A percentile compares a stretch with the other conserved stretches of the same genome.
These are phyloP conservation scores for Drosophila bunnanda DNA, from an alignment of 2,888 invertebrate genomes.

Conservation along the genomic window DNA sequence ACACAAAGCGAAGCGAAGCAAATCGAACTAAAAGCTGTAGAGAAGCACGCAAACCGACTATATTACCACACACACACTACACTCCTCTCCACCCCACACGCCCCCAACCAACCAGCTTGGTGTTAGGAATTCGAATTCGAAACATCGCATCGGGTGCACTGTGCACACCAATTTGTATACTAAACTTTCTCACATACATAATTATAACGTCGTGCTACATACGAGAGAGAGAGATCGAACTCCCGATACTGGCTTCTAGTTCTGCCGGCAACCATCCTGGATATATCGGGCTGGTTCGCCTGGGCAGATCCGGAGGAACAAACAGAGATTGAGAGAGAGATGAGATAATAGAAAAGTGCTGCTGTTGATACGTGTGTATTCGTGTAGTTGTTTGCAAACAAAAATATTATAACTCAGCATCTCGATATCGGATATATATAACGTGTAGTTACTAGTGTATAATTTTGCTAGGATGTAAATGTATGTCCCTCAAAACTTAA, in stretches of 20 bases:
- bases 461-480: slow-evolving; percentile 81
- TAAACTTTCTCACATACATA: slow-evolving; percentile 62
- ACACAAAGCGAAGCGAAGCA: slow-evolving; percentile 58
- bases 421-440: slow-evolving; percentile 74
- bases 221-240: slow-evolving; percentile 31
- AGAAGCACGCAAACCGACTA: slow-evolving; percentile 66
- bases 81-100: neutral
- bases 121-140: slow-evolving; percentile 32
- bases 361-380: slow-evolving; percentile 67
- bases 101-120: slow-evolving; percentile 29
- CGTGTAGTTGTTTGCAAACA: slow-evolving; percentile 75
- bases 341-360: slow-evolving; percentile 41
- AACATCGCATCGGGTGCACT: slow-evolving; percentile 49
- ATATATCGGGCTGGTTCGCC: slow-evolving; percentile 5
- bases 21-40: slow-evolving; percentile 57
- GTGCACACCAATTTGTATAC: slow-evolving; percentile 67
- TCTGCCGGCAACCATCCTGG: slow-evolving; percentile 5
- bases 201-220: slow-evolving; percentile 57
- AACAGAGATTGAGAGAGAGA: slow-evolving; percentile 7
- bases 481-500: slow-evolving; percentile 80
- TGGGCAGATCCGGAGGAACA: slow-evolving; percentile 9
- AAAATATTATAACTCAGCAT: slow-evolving; percentile 67
- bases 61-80: slow-evolving; percentile 52
- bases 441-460: slow-evolving; percentile 81
- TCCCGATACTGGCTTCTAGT: slow-evolving; percentile 14